Evolutionary conservation across 2,797 vertebrate species (phyloP), one percentile per base, ranked within the genome.

Genomic region (Enteromius fasciolatus): DNA sequence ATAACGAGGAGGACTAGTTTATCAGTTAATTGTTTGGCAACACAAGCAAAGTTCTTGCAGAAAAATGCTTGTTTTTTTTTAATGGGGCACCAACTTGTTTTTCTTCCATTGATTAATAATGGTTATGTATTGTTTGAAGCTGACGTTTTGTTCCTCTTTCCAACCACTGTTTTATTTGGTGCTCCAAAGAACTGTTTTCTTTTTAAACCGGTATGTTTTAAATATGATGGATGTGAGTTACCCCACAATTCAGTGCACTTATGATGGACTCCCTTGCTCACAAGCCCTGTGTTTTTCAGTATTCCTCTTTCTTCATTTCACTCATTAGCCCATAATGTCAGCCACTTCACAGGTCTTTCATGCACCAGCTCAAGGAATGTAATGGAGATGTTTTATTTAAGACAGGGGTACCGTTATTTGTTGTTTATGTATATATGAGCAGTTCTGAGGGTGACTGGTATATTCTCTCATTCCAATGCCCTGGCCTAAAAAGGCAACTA

Each of bases 361-460:
- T 20, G 41, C 87, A 88, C 85, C 87, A 88, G 87, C 87, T 86
- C 78, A 84, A 84, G 82, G 85, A 88, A 86, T 88, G 87, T 88
- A 88, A 85, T 76, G 75, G 85, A 79, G 4, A 82, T 80, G 87
- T 82, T 88, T 85, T 84, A 85, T 84, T 86, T 86, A 85, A 84
- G 46, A 76, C 75, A 81, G 48, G 64, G 72, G 76, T 76, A 78
- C 28, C n/a, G 20, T 46, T 68, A 69, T 78, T 68, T 80, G 59
- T 68, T 78, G n/a, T 85, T 15, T 85, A 17, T 87, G 68, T 87
- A 86, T 83, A 86, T 85, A 83, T 81, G 83, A 85, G 76, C 81
- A 61, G 83, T 85, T 86, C 76, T 82, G 83, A 75, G 44, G 80
- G 72, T 77, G 66, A 73, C 48, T 77, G 73, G 70, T 84, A 67